These are phyloP conservation scores for Gallinago nigripennis DNA, from an alignment of 2,797 vertebrate genomes.

Conservation along the genomic window DNA sequence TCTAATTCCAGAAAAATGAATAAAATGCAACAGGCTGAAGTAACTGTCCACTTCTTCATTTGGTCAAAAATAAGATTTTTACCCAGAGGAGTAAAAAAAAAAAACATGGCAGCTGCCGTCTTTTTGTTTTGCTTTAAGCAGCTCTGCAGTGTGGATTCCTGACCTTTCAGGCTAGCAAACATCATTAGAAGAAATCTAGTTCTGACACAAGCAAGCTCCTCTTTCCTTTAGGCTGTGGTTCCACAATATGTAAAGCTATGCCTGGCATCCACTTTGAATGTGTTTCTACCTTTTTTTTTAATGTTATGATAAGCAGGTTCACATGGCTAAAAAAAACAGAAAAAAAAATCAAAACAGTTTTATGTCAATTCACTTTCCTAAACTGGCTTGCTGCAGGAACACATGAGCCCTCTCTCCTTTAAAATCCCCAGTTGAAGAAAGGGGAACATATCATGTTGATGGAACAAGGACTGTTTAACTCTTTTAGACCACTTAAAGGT, in stretches of 20 bases:
- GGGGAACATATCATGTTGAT: fast-evolving
- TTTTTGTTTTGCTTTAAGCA: neutral
- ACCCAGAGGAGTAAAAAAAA: neutral
- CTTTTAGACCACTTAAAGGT: neutral
- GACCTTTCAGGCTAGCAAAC: neutral
- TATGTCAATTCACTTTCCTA: neutral
- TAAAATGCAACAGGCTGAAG: neutral
- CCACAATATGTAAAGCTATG: neutral
- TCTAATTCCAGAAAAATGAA: neutral
- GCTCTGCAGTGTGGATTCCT: neutral
- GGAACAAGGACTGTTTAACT: neutral
- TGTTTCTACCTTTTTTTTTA: neutral
- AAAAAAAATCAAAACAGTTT: neutral
- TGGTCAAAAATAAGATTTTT: neutral
- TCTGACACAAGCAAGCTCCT: neutral
- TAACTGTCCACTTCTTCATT: neutral
- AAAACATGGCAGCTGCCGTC: neutral
- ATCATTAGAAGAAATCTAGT: neutral
- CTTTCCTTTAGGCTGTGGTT: neutral
- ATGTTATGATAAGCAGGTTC: neutral
- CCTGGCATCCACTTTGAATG: neutral
- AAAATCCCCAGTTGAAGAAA: neutral
- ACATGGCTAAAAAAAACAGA: neutral
- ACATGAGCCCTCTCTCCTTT: neutral
- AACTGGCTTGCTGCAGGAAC: neutral